phyloP scores from a whole-genome alignment of 1,140 invertebrate species.

The Drosophila subobscura region DNA sequence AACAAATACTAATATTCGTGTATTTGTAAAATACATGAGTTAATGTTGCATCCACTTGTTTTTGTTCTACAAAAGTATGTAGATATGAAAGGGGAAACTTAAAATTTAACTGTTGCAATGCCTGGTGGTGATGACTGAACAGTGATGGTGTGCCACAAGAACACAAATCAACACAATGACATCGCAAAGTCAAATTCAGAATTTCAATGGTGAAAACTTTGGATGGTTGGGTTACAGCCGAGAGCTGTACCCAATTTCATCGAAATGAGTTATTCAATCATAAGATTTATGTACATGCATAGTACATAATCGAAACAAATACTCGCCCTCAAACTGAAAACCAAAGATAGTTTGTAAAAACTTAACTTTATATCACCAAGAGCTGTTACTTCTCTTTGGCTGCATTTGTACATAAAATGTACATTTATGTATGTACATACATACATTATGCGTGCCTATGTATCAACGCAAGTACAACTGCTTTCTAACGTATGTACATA shows the following conservation, averaged over 20 bases:
- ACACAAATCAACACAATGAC: constrained; percentile 61
- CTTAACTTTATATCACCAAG: constrained; percentile 50
- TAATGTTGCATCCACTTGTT: background rate
- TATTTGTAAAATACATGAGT: background rate
- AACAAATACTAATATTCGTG: background rate
- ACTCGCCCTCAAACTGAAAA: constrained; percentile 35
- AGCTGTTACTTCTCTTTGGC: constrained; percentile 52
- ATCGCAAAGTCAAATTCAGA: constrained; percentile 61
- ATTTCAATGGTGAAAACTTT: constrained; percentile 51
- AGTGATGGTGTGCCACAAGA: constrained; percentile 53
- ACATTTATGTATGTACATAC: too few species aligned
- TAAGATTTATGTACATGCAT: too few species aligned
- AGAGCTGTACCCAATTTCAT: constrained; percentile 4
- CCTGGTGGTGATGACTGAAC: constrained; percentile 37
- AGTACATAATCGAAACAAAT: constrained; percentile 29
- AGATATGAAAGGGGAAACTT: background rate
- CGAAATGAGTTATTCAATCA: background rate
- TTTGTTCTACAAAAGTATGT: background rate
- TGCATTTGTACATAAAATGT: constrained; percentile 11
- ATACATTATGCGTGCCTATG: background rate
- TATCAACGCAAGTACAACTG: too few species aligned
- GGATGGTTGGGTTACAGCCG: constrained; percentile 41
- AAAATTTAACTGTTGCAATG: constrained; percentile 6
- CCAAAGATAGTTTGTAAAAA: constrained; percentile 30
- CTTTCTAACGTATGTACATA: too few species aligned